Percentiles rank a stretch among this genome's conserved stretches.
These are phyloP conservation scores for Euura saliciscinereae DNA, from an alignment of 1,140 invertebrate species.

Conservation along the genomic window DNA sequence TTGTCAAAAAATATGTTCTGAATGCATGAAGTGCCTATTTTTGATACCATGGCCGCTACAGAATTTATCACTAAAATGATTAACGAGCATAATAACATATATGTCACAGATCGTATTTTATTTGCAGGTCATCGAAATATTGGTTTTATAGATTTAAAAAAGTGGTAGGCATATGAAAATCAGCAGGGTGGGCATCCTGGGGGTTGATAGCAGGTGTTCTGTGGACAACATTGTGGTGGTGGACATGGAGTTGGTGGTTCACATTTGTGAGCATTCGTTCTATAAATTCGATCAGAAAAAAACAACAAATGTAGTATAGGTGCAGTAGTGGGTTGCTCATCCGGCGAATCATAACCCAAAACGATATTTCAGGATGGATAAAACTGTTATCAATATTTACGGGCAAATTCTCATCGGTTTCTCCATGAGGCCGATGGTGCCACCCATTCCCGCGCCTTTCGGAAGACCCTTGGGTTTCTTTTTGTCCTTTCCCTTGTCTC, in stretches of 20 bases:
- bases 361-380: no score
- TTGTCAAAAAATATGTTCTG: no score
- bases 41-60: no score
- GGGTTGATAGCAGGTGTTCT: neutral
- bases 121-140: no score
- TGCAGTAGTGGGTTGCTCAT: neutral
- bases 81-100: neutral
- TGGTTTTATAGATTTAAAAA: neutral
- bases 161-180: neutral
- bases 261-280: conserved; percentile 5
- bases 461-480: conserved; percentile 12
- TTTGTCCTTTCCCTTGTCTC: conserved; percentile 9
- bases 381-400: conserved; percentile 4
- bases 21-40: no score
- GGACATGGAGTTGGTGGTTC: conserved; percentile 2
- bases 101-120: neutral
- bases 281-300: conserved; percentile 7
- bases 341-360: neutral
- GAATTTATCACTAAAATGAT: neutral
- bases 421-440: conserved; percentile 15
- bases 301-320: neutral
- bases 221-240: neutral
- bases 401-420: conserved; percentile 19
- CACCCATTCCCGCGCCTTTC: conserved; percentile 23
- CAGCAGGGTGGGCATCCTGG: conserved; percentile 1